Conservation (phyloP, 2,113 vertebrate species). For the Amblyopsis rosae region DNA sequence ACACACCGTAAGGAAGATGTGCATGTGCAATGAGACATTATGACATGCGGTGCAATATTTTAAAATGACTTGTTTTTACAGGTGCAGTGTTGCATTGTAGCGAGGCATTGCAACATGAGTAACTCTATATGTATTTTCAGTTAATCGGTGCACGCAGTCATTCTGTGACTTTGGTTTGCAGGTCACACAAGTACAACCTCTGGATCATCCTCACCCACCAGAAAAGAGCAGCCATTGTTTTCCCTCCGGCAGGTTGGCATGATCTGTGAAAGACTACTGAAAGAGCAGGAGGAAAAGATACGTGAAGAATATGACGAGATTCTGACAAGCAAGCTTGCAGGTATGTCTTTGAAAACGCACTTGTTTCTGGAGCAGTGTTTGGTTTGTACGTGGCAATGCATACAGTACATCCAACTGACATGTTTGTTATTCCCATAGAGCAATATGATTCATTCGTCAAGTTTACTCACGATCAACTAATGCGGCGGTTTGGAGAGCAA, state of each 20-base stretch:
- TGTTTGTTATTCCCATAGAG: constrained; percentile 74
- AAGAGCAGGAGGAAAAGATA: constrained; percentile 97
- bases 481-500: constrained; percentile 98
- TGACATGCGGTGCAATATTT: no score
- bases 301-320: constrained; percentile 98
- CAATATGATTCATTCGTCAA: constrained; percentile 99
- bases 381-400: background rate
- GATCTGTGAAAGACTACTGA: constrained; percentile 98
- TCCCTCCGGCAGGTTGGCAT: constrained; percentile 96
- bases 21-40: no score
- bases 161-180: background rate
- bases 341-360: constrained; percentile 59
- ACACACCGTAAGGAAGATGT: no score
- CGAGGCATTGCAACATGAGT: no score
- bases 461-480: constrained; percentile 98
- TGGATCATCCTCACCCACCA: constrained; percentile 85
- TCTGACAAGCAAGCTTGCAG: constrained; percentile 95
- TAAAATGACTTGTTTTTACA: no score
- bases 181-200: constrained; percentile 79
- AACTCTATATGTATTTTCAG: no score
- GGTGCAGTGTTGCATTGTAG: no score
- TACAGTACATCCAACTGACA: background rate
- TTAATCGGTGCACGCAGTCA: no score
- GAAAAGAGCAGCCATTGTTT: constrained; percentile 97
- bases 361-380: background rate